Evolutionary conservation across 2,888 invertebrate genomes (phyloP).

Genomic region (Drosophila anomalata): DNA sequence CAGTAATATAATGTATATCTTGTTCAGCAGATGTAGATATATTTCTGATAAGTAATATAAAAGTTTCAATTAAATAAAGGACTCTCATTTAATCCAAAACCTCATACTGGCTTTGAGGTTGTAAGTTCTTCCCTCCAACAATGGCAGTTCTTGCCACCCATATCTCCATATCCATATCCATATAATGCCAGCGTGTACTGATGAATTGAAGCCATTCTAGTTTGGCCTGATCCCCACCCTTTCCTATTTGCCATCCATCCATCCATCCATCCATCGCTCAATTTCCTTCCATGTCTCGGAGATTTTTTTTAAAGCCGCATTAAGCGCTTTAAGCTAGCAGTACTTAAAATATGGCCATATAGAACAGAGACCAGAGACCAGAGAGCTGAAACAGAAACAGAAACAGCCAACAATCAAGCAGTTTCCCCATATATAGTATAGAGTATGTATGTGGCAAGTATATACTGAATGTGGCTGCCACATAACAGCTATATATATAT

Average conservation of each 20-base stretch:
- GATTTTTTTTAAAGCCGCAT: conserved; percentile 73
- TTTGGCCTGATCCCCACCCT: conserved; percentile 19
- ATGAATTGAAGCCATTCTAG: conserved; percentile 43
- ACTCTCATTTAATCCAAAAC: not conserved
- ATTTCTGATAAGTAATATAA: no score
- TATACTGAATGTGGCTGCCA: conserved; percentile 24
- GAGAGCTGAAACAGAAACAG: not conserved
- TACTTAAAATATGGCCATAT: conserved; percentile 73
- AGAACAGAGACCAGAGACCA: conserved; percentile 25
- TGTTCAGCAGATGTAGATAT: no score
- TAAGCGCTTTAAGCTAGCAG: conserved; percentile 71
- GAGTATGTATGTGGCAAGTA: conserved; percentile 4
- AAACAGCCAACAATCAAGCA: not conserved
- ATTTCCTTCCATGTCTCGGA: conserved; percentile 14
- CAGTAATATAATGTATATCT: no score
- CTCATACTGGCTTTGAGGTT: not conserved
- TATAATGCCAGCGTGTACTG: conserved; percentile 11
- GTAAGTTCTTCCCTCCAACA: not conserved
- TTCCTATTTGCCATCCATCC: not conserved
- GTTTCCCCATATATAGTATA: not conserved
- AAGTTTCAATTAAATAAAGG: no score
- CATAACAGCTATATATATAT: conserved; percentile 2
- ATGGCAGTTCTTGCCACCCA: not conserved
- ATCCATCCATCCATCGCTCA: not conserved
- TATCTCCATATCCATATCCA: not conserved